Conservation (phyloP, 1,140 invertebrate species). For the Diuraphis noxia region DNA sequence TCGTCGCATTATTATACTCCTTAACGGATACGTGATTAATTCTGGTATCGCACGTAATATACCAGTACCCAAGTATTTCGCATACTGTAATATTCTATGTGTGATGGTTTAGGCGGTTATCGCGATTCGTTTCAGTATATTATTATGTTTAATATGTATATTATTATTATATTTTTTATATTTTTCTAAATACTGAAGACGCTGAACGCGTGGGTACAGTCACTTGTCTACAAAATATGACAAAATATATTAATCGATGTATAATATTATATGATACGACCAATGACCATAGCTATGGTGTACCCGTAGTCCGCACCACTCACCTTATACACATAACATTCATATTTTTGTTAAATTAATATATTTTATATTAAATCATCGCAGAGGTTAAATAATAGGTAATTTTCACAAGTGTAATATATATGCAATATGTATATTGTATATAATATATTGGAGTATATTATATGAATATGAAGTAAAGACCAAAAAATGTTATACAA, state of each 20-base stretch:
- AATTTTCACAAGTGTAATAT: not conserved
- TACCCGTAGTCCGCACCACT: too few relatives aligned
- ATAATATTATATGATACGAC: too few relatives aligned
- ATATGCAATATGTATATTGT: too few relatives aligned
- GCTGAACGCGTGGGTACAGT: not conserved
- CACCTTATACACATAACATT: too few relatives aligned
- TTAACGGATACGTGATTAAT: not conserved
- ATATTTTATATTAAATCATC: too few relatives aligned
- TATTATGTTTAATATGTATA: too few relatives aligned
- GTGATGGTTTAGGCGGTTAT: not conserved
- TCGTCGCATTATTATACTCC: not conserved
- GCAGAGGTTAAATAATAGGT: too few relatives aligned
- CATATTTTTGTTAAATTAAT: too few relatives aligned
- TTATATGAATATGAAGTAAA: too few relatives aligned
- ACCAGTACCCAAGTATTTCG: not conserved
- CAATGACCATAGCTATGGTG: too few relatives aligned
- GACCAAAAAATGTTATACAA: not conserved
- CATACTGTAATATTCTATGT: not conserved
- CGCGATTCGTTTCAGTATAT: not conserved
- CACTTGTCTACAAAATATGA: not conserved
- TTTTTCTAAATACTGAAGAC: not conserved
- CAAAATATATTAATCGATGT: not conserved
- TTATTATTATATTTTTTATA: not conserved
- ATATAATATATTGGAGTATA: too few relatives aligned
- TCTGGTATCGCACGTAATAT: not conserved